phyloP scores from a whole-genome alignment of 2,797 vertebrate genomes.

The Antrozous pallidus region DNA sequence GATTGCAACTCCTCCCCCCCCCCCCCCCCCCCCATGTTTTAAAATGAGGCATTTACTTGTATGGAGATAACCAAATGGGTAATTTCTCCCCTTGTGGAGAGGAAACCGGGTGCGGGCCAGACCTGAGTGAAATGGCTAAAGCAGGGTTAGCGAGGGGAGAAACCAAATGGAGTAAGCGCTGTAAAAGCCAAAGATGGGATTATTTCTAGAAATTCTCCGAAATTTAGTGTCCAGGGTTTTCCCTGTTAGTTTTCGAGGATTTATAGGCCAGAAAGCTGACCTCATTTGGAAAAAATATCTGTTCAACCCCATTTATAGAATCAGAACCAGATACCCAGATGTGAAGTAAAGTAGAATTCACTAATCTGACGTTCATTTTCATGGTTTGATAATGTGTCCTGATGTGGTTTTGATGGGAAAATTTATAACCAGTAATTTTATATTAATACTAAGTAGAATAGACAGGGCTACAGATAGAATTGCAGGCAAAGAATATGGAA shows the following conservation, averaged over 20 bases:
- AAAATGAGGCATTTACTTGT: not conserved
- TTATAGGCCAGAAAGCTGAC: not conserved
- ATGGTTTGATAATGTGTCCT: not conserved
- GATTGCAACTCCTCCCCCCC: too few species aligned
- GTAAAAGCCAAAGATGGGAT: not conserved
- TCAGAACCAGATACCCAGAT: not conserved
- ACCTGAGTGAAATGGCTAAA: not conserved
- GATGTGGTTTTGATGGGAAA: not conserved
- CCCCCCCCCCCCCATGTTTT: too few species aligned
- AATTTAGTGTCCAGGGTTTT: not conserved
- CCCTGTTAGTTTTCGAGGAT: not conserved
- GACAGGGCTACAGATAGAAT: not conserved
- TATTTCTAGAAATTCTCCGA: not conserved
- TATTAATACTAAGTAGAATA: not conserved
- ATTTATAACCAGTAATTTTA: not conserved
- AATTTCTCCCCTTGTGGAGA: not conserved
- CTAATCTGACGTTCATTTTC: not conserved
- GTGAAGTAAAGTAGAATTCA: not conserved
- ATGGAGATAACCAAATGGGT: not conserved
- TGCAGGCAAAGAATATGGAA: not conserved
- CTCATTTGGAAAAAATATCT: not conserved
- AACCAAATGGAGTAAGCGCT: not conserved
- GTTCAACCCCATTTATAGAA: not conserved
- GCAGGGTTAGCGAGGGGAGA: not conserved
- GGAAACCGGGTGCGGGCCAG: not conserved